Percentiles rank a stretch among this genome's conserved stretches.
Evolutionary conservation across 1,140 invertebrate species (phyloP).

Genomic region (Homarus americanus): DNA sequence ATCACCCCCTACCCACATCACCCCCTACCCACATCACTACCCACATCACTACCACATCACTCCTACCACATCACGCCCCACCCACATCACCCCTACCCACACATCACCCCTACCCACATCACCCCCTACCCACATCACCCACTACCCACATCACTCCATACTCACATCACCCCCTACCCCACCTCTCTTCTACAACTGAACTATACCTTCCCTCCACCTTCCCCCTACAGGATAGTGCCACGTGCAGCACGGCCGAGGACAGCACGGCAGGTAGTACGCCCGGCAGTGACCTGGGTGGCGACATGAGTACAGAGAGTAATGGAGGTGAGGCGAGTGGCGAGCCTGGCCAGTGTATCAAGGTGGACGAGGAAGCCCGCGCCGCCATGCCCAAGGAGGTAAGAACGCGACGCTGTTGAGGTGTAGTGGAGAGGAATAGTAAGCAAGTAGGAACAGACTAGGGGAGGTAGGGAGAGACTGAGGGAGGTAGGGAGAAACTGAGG

Average conservation of each 20-base stretch:
- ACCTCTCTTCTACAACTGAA: background rate
- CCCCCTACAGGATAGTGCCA: slow-evolving; percentile 45
- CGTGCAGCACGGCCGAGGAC: slow-evolving; percentile 55
- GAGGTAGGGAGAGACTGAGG: background rate
- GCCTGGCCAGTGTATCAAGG: slow-evolving; percentile 5
- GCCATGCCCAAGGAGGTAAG: slow-evolving; percentile 65
- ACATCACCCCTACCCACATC: background rate
- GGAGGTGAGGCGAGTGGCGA: slow-evolving; percentile 62
- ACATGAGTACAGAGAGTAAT: slow-evolving; percentile 44
- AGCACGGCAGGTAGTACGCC: slow-evolving; percentile 42
- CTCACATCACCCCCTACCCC: background rate
- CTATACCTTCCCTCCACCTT: background rate
- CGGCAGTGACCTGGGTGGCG: slow-evolving; percentile 52
- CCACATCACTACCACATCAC: background rate
- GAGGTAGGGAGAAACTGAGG: background rate
- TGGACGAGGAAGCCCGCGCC: slow-evolving; percentile 29
- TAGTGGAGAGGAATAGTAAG: background rate
- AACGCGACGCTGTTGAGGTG: background rate
- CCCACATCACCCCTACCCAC: background rate
- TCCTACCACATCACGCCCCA: background rate
- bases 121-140: background rate
- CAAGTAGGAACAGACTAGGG: background rate
- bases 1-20: background rate
- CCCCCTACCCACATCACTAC: background rate
- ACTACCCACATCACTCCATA: background rate